These are phyloP conservation scores for Neotoma lepida DNA, from an alignment of 2,113 vertebrate species.

Conservation along the genomic window DNA sequence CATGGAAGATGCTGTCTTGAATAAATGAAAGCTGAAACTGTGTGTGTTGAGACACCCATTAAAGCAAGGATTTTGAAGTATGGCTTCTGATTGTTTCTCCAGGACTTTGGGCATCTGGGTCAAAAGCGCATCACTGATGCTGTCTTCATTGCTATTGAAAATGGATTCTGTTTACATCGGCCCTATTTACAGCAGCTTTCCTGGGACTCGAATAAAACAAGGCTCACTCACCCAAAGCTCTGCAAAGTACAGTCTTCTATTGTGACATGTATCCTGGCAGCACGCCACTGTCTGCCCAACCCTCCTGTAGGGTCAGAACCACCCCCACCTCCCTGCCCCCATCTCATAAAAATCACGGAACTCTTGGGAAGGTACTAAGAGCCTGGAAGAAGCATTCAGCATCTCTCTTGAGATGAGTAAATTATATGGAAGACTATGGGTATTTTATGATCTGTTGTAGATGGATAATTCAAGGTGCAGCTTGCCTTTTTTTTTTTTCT, in stretches of 20 bases:
- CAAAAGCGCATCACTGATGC: neutral
- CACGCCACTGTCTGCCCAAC: neutral
- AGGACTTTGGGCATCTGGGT: neutral
- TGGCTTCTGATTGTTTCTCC: neutral
- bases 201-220: neutral
- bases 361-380: neutral
- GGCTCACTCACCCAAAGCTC: neutral
- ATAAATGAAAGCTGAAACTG: neutral
- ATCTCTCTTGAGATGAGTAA: slow-evolving; percentile 48
- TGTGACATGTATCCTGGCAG: neutral
- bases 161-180: neutral
- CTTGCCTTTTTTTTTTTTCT: neutral
- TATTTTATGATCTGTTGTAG: slow-evolving; percentile 53
- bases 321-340: neutral
- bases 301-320: neutral
- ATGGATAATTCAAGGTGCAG: slow-evolving; percentile 30
- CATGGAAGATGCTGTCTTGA: neutral
- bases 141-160: neutral
- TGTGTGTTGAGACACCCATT: neutral
- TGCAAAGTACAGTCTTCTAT: neutral
- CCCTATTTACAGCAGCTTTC: neutral
- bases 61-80: neutral
- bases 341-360: neutral
- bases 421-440: neutral
- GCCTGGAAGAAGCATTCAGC: slow-evolving; percentile 44